A percentile compares a stretch with the other conserved stretches of the same genome.
phyloP scores from a whole-genome alignment of 2,797 vertebrate species.

The Syngnathus acus region DNA sequence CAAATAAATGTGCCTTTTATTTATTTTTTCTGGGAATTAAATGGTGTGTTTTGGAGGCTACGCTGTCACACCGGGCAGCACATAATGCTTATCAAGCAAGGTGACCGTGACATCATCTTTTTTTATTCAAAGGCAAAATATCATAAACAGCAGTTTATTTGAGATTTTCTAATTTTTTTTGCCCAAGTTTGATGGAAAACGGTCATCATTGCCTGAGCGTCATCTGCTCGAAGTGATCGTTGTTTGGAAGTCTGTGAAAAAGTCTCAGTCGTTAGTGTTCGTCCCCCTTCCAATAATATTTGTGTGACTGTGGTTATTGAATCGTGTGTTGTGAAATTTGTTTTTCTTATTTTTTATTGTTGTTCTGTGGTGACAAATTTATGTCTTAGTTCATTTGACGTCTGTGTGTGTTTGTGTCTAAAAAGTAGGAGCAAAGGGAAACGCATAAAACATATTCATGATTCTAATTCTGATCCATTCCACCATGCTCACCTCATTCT shows the following conservation, averaged over 20 bases:
- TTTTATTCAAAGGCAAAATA: constrained; percentile 43
- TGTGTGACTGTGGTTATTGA: constrained; percentile 16
- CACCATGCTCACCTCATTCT: constrained; percentile 47
- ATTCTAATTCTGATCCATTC: constrained; percentile 46
- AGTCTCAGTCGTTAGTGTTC: constrained; percentile 27
- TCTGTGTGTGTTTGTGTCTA: constrained; percentile 37
- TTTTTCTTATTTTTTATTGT: constrained; percentile 11
- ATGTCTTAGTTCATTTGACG: constrained; percentile 35
- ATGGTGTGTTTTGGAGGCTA: constrained; percentile 35
- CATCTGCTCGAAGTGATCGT: constrained; percentile 42
- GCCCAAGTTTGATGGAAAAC: constrained; percentile 38
- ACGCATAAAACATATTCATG: constrained; percentile 45
- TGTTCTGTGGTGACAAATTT: constrained; percentile 22
- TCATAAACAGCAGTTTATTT: neutral
- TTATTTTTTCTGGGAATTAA: constrained; percentile 36
- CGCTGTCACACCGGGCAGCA: constrained; percentile 36
- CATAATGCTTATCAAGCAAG: constrained; percentile 50
- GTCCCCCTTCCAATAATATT: constrained; percentile 29
- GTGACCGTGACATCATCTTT: constrained; percentile 29
- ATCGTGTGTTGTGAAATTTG: constrained; percentile 34
- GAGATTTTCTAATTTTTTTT: constrained; percentile 14
- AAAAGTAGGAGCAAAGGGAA: constrained; percentile 49
- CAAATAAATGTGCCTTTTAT: constrained; percentile 34
- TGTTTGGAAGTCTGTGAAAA: constrained; percentile 8
- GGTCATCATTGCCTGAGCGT: constrained; percentile 45